phyloP scores from a whole-genome alignment of 2,797 vertebrate genomes.

The Syngnathus rostellatus region DNA sequence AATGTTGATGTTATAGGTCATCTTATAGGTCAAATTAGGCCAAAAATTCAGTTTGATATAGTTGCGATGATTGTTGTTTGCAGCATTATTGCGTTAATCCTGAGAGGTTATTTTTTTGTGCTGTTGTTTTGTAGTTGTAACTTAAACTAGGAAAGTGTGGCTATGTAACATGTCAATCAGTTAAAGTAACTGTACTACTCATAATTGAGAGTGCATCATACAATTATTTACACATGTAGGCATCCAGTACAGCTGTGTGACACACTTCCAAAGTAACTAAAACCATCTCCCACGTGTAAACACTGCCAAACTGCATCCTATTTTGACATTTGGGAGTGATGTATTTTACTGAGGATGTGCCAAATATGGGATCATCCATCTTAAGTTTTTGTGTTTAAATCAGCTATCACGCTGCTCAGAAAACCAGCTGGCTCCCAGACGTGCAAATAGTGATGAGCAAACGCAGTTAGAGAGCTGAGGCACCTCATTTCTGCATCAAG shows the following conservation, averaged over 20 bases:
- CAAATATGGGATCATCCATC: not conserved
- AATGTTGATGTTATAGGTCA: conserved; percentile 11
- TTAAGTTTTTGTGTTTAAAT: conserved; percentile 12
- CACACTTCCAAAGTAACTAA: not conserved
- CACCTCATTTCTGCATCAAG: conserved; percentile 40
- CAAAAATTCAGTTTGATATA: conserved; percentile 20
- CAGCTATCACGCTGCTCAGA: not conserved
- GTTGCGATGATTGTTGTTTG: conserved; percentile 15
- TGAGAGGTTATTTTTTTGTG: not conserved
- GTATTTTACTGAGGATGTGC: not conserved
- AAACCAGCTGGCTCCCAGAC: conserved; percentile 21
- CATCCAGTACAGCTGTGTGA: not conserved
- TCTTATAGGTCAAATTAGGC: conserved; percentile 25
- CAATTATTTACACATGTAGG: conserved; percentile 11
- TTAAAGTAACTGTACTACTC: conserved; percentile 5
- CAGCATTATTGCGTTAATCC: conserved; percentile 7
- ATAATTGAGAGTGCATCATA: not conserved
- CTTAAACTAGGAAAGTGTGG: not conserved
- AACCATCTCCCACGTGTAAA: not conserved
- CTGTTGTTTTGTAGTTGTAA: not conserved
- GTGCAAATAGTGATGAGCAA: conserved; percentile 26
- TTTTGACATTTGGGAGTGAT: not conserved
- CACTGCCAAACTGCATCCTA: not conserved
- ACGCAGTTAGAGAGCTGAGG: conserved; percentile 21
- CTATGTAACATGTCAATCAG: not conserved